Evolutionary conservation across 2,888 invertebrate genomes (phyloP), one percentile per base, ranked within the genome.

Genomic region (Drosophila vallismaia): DNA sequence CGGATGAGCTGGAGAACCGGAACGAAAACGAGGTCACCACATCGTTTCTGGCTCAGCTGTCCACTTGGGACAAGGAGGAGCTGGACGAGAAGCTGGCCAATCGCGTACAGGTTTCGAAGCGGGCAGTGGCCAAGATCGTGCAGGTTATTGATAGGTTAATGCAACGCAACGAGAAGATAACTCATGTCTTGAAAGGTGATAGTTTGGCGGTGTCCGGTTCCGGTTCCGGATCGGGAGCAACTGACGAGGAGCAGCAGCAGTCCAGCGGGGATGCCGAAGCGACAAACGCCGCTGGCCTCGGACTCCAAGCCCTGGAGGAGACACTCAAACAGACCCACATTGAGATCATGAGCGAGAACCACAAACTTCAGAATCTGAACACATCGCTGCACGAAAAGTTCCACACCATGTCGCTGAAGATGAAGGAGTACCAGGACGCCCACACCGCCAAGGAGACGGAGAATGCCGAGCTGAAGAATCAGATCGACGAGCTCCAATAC

Each of bases 41-140:
- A 7, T 97, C 98, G 5, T 99, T 99, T 92, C 93, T 99, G 46
- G 96, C 98, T 92, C 97, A 98, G 89, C 92, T 99, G 42, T 98
- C 98, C 1, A 98, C 98, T 0, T 99, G 99, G 98, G 99, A 99
- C 90, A 98, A 98, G 89, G 97, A 98, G 88, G 99, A 99, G 90
- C 92, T 99, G 58, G 99, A 99, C 88, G 98, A 98, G 77, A 98
- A 98, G 92, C 93, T 99, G 38, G 97, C 98, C 0, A 98, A 98
- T 92, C 93, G 99, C 29, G 99, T 99, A 5, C 98, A 97, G 92
- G 98, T 99, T 19, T 98, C 98, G 8, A 98, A 98, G 89, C 93
- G 99, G 68, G 99, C 98, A 6, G 98, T 99, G 24, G 98, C 98
- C 2, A 99, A 99, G 92, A 96, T 99, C 29, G 95, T 99, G 55